Conservation (phyloP, 2,797 vertebrate species). For the Acrossocheilus fasciatus region DNA sequence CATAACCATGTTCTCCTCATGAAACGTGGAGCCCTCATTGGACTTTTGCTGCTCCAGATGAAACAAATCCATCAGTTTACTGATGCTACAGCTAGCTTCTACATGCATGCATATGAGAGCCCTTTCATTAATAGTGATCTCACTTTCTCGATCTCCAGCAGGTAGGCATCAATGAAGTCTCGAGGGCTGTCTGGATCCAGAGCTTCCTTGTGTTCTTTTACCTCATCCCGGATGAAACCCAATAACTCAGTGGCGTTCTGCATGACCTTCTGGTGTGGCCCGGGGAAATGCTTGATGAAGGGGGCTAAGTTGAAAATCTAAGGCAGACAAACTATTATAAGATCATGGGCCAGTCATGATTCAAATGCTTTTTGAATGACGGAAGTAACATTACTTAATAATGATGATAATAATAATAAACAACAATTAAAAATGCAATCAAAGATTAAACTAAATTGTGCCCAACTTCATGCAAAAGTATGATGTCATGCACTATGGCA, state of each 20-base stretch:
- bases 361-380: not conserved
- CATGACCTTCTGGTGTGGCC: conserved; percentile 59
- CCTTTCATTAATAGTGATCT: not conserved
- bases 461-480: not conserved
- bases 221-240: conserved; percentile 42
- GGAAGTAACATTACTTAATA: not conserved
- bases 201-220: conserved; percentile 52
- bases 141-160: conserved; percentile 58
- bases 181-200: conserved; percentile 60
- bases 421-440: not conserved
- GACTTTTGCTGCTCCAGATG: conserved; percentile 48
- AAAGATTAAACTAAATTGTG: not conserved
- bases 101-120: not conserved
- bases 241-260: conserved; percentile 21
- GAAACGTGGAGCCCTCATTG: conserved; percentile 44
- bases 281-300: conserved; percentile 58
- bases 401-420: not conserved
- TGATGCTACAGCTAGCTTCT: not conserved
- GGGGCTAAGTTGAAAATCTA: conserved; percentile 59
- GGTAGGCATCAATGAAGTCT: conserved; percentile 66
- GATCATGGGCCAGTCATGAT: too few species aligned
- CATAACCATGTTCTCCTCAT: conserved; percentile 53
- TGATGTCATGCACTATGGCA: not conserved
- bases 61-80: not conserved
- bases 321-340: not conserved